Evolutionary conservation across 2,797 vertebrate genomes (phyloP).

Genomic region (Pangasius krempfi): DNA sequence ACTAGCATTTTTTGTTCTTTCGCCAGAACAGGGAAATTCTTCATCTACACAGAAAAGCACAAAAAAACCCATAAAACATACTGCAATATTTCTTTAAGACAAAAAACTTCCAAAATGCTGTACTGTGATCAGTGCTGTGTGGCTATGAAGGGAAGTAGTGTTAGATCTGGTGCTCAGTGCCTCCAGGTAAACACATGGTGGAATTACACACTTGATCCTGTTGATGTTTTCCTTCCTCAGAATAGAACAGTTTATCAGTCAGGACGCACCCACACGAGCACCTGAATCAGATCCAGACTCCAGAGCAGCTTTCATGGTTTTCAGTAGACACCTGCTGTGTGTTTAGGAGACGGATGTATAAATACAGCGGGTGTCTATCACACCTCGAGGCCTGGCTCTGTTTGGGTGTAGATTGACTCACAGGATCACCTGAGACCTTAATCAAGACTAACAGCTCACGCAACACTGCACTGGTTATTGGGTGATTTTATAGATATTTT

Average conservation of each 20-base stretch:
- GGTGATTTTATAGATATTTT: too few species aligned
- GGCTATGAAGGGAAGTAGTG: not conserved
- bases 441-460: not conserved
- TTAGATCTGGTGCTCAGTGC: not conserved
- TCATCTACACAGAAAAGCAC: not conserved
- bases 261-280: not conserved
- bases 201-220: not conserved
- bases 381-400: not conserved
- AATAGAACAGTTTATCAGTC: not conserved
- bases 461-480: not conserved
- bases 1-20: not conserved
- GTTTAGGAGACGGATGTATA: not conserved
- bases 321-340: constrained; percentile 12
- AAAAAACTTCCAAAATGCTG: not conserved
- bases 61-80: not conserved
- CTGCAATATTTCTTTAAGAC: not conserved
- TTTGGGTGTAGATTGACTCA: not conserved
- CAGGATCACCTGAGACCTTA: too few species aligned
- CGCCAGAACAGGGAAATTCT: not conserved
- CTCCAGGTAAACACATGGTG: not conserved
- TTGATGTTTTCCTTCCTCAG: constrained; percentile 3
- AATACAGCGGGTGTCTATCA: not conserved
- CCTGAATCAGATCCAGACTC: not conserved
- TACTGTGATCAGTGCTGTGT: not conserved
- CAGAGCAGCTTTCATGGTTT: not conserved